A percentile compares a stretch with the other conserved stretches of the same genome.
Evolutionary conservation across 2,888 invertebrate genomes (phyloP).

Genomic region (Xestia c-nigrum): DNA sequence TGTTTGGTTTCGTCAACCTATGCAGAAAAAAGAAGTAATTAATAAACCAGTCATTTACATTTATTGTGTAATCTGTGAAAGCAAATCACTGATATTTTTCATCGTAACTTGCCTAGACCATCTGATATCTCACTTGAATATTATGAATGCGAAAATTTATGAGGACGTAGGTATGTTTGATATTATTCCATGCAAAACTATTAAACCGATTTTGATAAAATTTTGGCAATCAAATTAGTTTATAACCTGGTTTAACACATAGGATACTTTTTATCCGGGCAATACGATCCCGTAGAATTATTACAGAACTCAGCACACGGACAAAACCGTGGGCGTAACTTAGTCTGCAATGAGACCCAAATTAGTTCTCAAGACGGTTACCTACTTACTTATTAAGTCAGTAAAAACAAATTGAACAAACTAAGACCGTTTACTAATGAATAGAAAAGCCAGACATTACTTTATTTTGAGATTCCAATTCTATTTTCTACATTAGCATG

Average conservation of each 20-base stretch:
- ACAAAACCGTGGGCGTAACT: too few relatives aligned
- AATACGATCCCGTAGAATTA: too few relatives aligned
- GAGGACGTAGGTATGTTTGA: too few relatives aligned
- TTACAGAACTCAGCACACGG: too few relatives aligned
- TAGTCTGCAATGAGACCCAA: not conserved
- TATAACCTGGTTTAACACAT: too few relatives aligned
- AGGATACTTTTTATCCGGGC: too few relatives aligned
- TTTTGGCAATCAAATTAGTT: too few relatives aligned
- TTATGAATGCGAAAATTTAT: too few relatives aligned
- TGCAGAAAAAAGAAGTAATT: not conserved
- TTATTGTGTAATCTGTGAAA: not conserved
- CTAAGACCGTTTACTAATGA: conserved; percentile 1
- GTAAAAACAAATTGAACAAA: not conserved
- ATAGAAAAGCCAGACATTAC: not conserved
- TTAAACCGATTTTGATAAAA: too few relatives aligned
- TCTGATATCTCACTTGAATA: too few relatives aligned
- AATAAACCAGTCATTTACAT: not conserved
- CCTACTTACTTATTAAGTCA: not conserved
- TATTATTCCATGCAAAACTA: too few relatives aligned
- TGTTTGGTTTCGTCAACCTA: too few relatives aligned
- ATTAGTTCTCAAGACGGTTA: not conserved
- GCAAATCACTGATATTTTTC: not conserved
- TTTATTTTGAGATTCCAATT: conserved; percentile 5
- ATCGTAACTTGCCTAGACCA: not conserved
- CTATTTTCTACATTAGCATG: not conserved